phyloP scores from a whole-genome alignment of 37 sponge, comb jelly and placozoan species.

The Bolinopsis microptera region DNA sequence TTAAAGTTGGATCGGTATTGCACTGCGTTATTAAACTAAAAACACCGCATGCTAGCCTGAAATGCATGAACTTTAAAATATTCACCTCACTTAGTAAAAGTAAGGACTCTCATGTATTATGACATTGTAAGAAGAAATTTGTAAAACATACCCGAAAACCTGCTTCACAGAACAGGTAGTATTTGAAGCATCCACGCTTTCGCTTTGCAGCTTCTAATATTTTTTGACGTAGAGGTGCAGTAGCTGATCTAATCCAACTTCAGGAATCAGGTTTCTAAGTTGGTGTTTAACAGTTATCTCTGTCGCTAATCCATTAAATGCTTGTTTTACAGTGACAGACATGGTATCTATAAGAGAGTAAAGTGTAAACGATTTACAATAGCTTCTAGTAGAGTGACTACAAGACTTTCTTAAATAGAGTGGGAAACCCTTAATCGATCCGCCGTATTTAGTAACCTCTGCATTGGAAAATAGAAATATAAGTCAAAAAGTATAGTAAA shows the following conservation, averaged over 20 bases:
- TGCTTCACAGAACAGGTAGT: background rate
- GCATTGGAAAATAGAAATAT: background rate
- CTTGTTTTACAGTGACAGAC: background rate
- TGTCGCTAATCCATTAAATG: background rate
- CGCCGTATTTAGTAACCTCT: background rate
- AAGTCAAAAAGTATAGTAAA: background rate
- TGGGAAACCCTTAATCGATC: background rate
- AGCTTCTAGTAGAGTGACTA: background rate
- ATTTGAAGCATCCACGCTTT: background rate
- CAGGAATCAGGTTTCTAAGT: background rate
- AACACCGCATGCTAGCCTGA: too few relatives aligned
- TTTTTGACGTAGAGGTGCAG: background rate
- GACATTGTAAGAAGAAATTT: too few relatives aligned
- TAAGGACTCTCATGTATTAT: too few relatives aligned
- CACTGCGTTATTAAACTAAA: too few relatives aligned
- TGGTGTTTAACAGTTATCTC: background rate
- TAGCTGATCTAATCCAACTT: background rate
- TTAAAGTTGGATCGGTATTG: too few relatives aligned
- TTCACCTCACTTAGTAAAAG: too few relatives aligned
- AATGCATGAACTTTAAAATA: too few relatives aligned
- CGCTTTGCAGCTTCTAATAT: background rate
- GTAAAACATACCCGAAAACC: background rate
- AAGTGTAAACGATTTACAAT: background rate
- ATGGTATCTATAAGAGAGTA: background rate
- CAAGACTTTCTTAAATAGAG: background rate